Percentiles rank a stretch among this genome's conserved stretches.
phyloP scores from a whole-genome alignment of 2,888 invertebrate species.

The Gandaritis pyraliata region DNA sequence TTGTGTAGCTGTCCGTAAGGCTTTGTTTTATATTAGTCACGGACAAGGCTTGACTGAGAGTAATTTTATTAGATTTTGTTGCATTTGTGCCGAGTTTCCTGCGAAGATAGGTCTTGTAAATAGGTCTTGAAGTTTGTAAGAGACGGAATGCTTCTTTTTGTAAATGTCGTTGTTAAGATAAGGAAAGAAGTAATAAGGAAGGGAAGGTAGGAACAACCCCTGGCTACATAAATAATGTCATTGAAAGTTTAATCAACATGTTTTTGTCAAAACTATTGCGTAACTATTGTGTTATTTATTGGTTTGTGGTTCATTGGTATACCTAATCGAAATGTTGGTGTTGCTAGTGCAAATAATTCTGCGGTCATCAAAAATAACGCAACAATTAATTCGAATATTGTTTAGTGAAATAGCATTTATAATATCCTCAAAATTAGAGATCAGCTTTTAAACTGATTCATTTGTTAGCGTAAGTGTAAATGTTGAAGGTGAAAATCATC shows the following conservation, averaged over 20 bases:
- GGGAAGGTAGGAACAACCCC: too few relatives aligned
- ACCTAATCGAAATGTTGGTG: not conserved
- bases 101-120: slow-evolving; percentile 3
- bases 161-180: too few relatives aligned
- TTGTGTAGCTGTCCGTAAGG: slow-evolving; percentile 15
- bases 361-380: slow-evolving; percentile 3
- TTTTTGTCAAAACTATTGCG: slow-evolving; percentile 1
- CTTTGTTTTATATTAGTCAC: slow-evolving; percentile 27
- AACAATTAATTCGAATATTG: not conserved
- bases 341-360: slow-evolving; percentile 2
- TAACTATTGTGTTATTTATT: too few relatives aligned
- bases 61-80: slow-evolving; percentile 23
- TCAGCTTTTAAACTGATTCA: not conserved
- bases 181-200: too few relatives aligned
- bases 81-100: slow-evolving; percentile 11
- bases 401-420: not conserved
- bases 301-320: slow-evolving; percentile 7
- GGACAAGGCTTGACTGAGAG: slow-evolving; percentile 22
- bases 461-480: too few relatives aligned
- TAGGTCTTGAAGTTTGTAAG: too few relatives aligned
- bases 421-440: not conserved
- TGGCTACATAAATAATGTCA: not conserved
- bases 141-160: too few relatives aligned
- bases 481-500: too few relatives aligned
- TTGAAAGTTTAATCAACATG: slow-evolving; percentile 8